These are phyloP conservation scores for Oophaga sylvatica DNA, from an alignment of 2,797 vertebrate species.

Conservation along the genomic window DNA sequence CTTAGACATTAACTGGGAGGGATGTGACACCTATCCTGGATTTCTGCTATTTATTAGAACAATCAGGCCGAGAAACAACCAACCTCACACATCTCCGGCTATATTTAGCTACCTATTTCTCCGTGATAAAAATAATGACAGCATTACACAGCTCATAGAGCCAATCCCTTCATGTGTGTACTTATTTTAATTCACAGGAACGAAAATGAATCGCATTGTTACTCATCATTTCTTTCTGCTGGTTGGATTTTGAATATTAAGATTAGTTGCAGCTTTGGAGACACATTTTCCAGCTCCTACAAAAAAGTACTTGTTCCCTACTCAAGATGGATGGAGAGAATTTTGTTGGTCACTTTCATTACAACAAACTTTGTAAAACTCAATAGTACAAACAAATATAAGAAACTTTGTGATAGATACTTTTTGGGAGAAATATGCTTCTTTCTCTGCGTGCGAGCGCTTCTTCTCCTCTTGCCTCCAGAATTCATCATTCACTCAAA, in stretches of 20 bases:
- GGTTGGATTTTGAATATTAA: constrained; percentile 17
- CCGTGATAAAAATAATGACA: constrained; percentile 52
- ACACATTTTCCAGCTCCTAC: not conserved
- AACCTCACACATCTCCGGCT: not conserved
- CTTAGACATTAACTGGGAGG: not conserved
- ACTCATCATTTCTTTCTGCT: constrained; percentile 9
- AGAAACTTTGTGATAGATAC: too few species aligned
- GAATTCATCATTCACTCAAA: too few species aligned
- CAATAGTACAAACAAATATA: too few species aligned
- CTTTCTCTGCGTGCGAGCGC: too few species aligned
- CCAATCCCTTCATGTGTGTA: constrained; percentile 37
- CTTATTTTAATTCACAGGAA: constrained; percentile 30
- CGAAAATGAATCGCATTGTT: constrained; percentile 27
- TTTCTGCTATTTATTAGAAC: constrained; percentile 32
- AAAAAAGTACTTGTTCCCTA: not conserved
- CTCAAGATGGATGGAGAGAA: not conserved
- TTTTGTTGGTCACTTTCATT: not conserved
- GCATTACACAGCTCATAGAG: constrained; percentile 42
- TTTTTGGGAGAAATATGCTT: too few species aligned
- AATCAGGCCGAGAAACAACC: constrained; percentile 51
- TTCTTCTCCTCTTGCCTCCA: too few species aligned
- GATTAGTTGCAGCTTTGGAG: not conserved
- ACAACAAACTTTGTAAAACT: too few species aligned
- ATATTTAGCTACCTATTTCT: constrained; percentile 47
- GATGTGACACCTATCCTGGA: constrained; percentile 18